phyloP scores from a whole-genome alignment of 2,888 invertebrate species.

The Zaprionus bogoriensis region DNA sequence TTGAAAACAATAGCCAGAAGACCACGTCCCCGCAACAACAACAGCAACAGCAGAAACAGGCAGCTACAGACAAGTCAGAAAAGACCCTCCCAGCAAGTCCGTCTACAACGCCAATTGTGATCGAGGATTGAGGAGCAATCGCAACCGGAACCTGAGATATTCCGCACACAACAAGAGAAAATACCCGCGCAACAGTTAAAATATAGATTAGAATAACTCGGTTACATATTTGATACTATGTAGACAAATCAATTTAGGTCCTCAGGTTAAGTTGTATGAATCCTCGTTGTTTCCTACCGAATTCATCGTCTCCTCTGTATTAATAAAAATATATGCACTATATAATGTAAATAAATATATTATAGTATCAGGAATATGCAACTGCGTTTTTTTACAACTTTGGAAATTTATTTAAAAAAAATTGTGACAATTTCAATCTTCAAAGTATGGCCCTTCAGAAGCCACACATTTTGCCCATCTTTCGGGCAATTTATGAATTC shows the following conservation, averaged over 20 bases:
- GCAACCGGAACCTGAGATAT: background rate
- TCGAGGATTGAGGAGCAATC: slow-evolving; percentile 56
- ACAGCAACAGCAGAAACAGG: background rate
- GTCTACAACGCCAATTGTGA: slow-evolving; percentile 54
- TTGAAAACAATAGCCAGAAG: slow-evolving; percentile 5
- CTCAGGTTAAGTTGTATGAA: slow-evolving; percentile 11
- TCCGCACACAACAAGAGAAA: background rate
- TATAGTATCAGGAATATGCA: no score
- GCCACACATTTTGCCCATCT: no score
- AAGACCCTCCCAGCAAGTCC: slow-evolving; percentile 7
- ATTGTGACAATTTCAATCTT: no score
- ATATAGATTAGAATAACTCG: background rate
- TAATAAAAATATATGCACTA: no score
- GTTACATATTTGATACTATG: slow-evolving; percentile 64
- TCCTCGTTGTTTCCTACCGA: no score
- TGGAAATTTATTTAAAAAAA: no score
- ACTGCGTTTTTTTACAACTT: no score
- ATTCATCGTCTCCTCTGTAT: no score
- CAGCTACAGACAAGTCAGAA: slow-evolving; percentile 1
- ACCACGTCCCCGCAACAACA: background rate
- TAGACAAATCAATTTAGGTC: slow-evolving; percentile 15
- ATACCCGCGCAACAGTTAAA: slow-evolving; percentile 33
- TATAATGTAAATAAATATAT: no score
- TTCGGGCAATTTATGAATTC: no score
- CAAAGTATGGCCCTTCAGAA: no score